phyloP scores from a whole-genome alignment of 1,140 invertebrate species.

The Marisa cornuarietis region DNA sequence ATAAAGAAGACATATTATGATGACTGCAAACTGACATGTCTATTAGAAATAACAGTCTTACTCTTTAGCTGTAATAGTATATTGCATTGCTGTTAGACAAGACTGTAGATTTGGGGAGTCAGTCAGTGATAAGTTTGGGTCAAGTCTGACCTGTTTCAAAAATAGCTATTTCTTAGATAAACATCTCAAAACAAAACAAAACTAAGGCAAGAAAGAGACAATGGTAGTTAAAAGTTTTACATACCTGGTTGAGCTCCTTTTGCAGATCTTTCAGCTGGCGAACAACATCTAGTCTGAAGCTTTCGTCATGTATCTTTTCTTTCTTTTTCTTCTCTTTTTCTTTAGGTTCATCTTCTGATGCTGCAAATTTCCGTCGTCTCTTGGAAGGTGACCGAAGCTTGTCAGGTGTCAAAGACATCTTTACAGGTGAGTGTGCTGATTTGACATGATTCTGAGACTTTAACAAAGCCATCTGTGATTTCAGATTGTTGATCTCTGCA shows the following conservation, averaged over 20 bases:
- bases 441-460: slow-evolving; percentile 16
- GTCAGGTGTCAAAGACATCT: neutral
- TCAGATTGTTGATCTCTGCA: slow-evolving; percentile 50
- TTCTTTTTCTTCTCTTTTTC: slow-evolving; percentile 17
- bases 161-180: neutral
- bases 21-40: too few species aligned
- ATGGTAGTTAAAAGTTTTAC: neutral
- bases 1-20: too few species aligned
- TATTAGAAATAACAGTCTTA: too few species aligned
- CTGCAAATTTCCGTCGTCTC: slow-evolving; percentile 9
- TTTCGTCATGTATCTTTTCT: slow-evolving; percentile 21
- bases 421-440: slow-evolving; percentile 8
- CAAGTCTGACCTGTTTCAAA: neutral
- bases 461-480: slow-evolving; percentile 36
- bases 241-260: slow-evolving; percentile 32
- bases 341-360: neutral
- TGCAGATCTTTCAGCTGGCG: slow-evolving; percentile 40
- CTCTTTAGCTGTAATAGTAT: too few species aligned
- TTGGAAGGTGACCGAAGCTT: neutral
- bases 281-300: slow-evolving; percentile 33
- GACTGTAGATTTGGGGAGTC: too few species aligned
- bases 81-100: too few species aligned
- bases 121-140: too few species aligned
- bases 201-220: neutral
- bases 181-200: neutral